phyloP scores from a whole-genome alignment of 2,797 vertebrate genomes.

The Babyrousa celebensis region DNA sequence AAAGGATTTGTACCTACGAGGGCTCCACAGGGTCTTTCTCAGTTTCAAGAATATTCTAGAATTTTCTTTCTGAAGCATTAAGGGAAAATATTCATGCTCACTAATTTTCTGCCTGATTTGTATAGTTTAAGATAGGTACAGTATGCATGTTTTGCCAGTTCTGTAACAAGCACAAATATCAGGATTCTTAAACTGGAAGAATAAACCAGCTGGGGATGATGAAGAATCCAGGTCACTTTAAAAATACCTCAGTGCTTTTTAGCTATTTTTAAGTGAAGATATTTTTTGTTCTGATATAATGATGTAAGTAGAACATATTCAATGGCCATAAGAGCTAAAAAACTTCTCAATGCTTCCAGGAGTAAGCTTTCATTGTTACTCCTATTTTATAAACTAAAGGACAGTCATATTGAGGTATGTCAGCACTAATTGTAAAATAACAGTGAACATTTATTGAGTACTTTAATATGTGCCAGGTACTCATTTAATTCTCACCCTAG shows the following conservation, averaged over 20 bases:
- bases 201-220: neutral
- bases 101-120: neutral
- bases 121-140: neutral
- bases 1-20: neutral
- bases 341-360: neutral
- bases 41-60: neutral
- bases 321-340: neutral
- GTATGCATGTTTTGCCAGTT: neutral
- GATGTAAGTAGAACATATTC: slow-evolving; percentile 4
- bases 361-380: slow-evolving; percentile 34
- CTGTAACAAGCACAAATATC: neutral
- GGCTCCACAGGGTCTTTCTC: neutral
- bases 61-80: slow-evolving; percentile 49
- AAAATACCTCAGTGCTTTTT: slow-evolving; percentile 5
- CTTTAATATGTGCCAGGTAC: neutral
- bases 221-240: slow-evolving; percentile 58
- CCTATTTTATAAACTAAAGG: neutral
- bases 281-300: slow-evolving; percentile 55
- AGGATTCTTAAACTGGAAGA: slow-evolving; percentile 50
- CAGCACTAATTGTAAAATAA: neutral
- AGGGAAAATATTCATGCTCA: neutral
- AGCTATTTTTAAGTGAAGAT: slow-evolving; percentile 65
- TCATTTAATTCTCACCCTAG: slow-evolving; percentile 2
- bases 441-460: neutral
- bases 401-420: slow-evolving; percentile 39